Evolutionary conservation across 2,797 vertebrate genomes (phyloP).

Genomic region (Oreortyx pictus): DNA sequence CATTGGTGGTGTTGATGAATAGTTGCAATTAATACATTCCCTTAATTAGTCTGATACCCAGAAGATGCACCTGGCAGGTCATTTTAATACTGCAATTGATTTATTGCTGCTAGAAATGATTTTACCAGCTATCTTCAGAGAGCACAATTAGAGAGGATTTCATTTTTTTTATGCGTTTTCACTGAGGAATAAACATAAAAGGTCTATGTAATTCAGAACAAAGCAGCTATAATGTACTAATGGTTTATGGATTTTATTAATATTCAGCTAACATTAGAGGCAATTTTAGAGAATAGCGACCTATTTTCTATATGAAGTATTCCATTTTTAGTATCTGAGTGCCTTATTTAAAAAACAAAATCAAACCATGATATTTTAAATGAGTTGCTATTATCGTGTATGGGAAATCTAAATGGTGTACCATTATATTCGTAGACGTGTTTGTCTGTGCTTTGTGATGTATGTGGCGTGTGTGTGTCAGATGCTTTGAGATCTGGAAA

Average conservation of each 20-base stretch:
- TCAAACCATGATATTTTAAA: slow-evolving; percentile 55
- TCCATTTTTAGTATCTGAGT: slow-evolving; percentile 57
- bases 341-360: slow-evolving; percentile 77
- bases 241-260: slow-evolving; percentile 85
- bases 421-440: not conserved
- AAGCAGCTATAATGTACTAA: slow-evolving; percentile 82
- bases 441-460: not conserved
- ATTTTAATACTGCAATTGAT: slow-evolving; percentile 87
- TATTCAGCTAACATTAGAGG: slow-evolving; percentile 79
- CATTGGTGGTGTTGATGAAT: slow-evolving; percentile 85
- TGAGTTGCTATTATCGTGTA: slow-evolving; percentile 42
- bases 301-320: slow-evolving; percentile 78
- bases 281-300: slow-evolving; percentile 74
- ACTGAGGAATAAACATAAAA: slow-evolving; percentile 85
- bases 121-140: slow-evolving; percentile 84
- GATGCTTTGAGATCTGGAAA: not conserved
- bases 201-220: slow-evolving; percentile 83
- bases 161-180: slow-evolving; percentile 81
- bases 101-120: slow-evolving; percentile 85
- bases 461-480: not conserved
- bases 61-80: slow-evolving; percentile 87
- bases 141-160: slow-evolving; percentile 84
- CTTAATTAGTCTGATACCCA: slow-evolving; percentile 87
- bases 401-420: slow-evolving; percentile 20
- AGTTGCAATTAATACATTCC: slow-evolving; percentile 87